Evolutionary conservation across 2,888 invertebrate species (phyloP), one percentile per base, ranked within the genome.

Genomic region (Bugula neritina): DNA sequence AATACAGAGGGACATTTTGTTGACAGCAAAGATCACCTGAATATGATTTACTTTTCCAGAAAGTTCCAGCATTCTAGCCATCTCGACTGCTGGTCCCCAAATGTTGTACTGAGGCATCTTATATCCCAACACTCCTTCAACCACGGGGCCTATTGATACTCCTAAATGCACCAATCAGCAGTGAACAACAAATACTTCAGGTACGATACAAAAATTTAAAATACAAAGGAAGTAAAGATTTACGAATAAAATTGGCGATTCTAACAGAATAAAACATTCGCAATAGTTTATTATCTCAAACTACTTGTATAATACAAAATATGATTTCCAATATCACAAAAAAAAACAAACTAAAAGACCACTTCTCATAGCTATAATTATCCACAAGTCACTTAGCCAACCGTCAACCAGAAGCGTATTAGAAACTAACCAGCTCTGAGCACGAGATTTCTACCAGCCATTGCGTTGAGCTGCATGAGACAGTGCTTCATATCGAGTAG

Each of bases 1-100:
- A n/a, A n/a, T n/a, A n/a, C n/a, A n/a, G n/a, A n/a, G n/a, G n/a
- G n/a, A n/a, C n/a, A n/a, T n/a, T n/a, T n/a, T n/a, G n/a, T n/a
- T n/a, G n/a, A n/a, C n/a, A n/a, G n/a, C n/a, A n/a, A n/a, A n/a
- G n/a, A n/a, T 13, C 31, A 70, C 70, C 70, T 70, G 70, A 23
- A 70, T 13, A 54, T 70, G 35, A 29, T 54, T 54, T 25, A 54
- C 29, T 29, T 70, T 70, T 2, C 70, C 43, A 25, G 70, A 21
- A 2, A 43, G 43, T 43, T 70, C 70, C 43, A 70, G 52, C 23
- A 29, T 70, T 25, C 31, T 43, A 52, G 70, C 70, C 10, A 25
- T 54, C 43, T 70, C 70, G 2, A 70, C 35, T 43, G 70, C 70
- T 23, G 43, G n/a, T 2, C 70, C 70, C 70, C 70, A 70, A 27